Evolutionary conservation across 2,888 invertebrate species (phyloP).

Genomic region (Entomobrya proxima): DNA sequence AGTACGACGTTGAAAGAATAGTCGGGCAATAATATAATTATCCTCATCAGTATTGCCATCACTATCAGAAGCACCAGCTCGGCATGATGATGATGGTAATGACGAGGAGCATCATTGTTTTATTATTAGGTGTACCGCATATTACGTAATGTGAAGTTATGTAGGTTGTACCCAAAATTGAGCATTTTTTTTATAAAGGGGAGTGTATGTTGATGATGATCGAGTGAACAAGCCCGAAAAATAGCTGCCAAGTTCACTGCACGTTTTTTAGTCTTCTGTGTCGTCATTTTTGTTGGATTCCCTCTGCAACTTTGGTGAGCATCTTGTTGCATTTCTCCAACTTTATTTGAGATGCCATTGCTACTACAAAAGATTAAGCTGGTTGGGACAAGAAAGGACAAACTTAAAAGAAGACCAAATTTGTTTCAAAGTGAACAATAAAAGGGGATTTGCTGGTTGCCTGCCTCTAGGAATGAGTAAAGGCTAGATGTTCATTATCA

Average conservation of each 20-base stretch:
- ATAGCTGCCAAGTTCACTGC: slow-evolving; percentile 30
- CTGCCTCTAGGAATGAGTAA: no score
- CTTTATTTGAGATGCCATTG: no score
- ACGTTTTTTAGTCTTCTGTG: slow-evolving; percentile 26
- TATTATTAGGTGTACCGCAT: slow-evolving; percentile 12
- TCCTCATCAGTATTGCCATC: background rate
- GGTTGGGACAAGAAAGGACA: no score
- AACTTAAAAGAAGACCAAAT: no score
- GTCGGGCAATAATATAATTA: background rate
- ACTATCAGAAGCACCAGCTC: background rate
- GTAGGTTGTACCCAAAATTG: background rate
- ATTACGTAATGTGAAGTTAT: slow-evolving; percentile 5
- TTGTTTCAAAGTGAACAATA: no score
- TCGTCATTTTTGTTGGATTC: background rate
- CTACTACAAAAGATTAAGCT: no score
- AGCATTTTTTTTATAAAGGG: background rate
- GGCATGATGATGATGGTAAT: background rate
- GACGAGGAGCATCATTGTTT: background rate
- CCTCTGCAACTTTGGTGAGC: background rate
- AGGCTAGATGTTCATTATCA: no score
- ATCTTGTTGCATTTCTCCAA: background rate
- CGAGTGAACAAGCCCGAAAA: background rate
- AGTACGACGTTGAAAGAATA: no score
- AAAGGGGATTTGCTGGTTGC: no score
- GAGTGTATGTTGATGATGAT: background rate